Base-by-base conservation (phyloP, 2,888 invertebrate species). In the Agriopis aurantiaria region DNA sequence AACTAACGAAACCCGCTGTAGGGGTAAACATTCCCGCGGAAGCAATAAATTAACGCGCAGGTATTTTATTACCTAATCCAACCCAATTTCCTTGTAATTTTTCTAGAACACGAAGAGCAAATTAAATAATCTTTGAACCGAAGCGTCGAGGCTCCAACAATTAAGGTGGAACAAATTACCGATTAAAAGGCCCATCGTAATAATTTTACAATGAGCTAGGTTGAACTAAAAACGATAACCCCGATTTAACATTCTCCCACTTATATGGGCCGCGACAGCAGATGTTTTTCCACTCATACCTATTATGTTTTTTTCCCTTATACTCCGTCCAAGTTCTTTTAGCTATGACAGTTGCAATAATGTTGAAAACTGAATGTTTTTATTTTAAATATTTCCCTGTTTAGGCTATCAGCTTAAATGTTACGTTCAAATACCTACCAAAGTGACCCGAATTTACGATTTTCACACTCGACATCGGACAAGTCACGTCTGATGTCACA, bases 161-260 rank as follows among this genome's bases (percentile, higher is more conserved):
- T 82, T 81, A 76, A 80, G 73, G 75, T 78, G 70, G 73, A 77
- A 80, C 77, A 78, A 82, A 79, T 82, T 80, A 77, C 63, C 72
- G 66, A 75, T 80, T 77, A 79, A 76, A 74, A 71, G 74, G 69
- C 66, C 67, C 59, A 63, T 73, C 78, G 66, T 53, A 14, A 56
- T 62, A 69, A 72, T 74, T 66, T 58, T 73, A 75, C 77, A 53
- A 48, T 53, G 75, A 76, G 6, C 8, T 76, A 72, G 70, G 63
- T 59, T 58, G 9, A 17, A 56, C 72, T 75, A 67, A 72, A 76
- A 65, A 61, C 40, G 66, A 5, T 53, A 51, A 17, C 7, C 2
- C 7, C 2, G 10, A n/a, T 11, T 48, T 48, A 48, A 0, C 7
- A 6, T 12, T 12, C 10, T 46, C 10, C 11, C 17, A 6, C 9